Percentiles rank a stretch among this genome's conserved stretches.
Evolutionary conservation across 2,113 vertebrate species (phyloP).

Genomic region (rabbit (Oryctolagus cuniculus)): DNA sequence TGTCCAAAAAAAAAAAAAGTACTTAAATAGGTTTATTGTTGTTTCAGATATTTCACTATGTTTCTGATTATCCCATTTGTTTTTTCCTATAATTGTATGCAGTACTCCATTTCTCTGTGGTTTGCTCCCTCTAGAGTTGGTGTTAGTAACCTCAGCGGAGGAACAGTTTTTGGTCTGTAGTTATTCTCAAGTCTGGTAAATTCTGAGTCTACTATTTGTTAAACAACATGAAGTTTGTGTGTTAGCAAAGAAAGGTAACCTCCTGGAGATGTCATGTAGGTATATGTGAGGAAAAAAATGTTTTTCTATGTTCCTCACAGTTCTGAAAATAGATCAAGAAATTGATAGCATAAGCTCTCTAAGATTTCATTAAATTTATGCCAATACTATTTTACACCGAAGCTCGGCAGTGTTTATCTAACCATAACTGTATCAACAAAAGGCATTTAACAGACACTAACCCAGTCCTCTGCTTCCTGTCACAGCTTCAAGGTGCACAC

Average conservation of each 20-base stretch:
- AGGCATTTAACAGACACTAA: neutral
- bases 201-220: neutral
- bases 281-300: neutral
- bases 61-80: neutral
- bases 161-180: neutral
- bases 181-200: neutral
- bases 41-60: constrained; percentile 12
- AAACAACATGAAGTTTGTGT: neutral
- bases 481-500: neutral
- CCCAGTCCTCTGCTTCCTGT: neutral
- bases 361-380: neutral
- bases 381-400: neutral
- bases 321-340: neutral
- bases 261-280: neutral
- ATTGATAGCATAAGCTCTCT: neutral
- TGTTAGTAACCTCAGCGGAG: neutral
- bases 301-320: neutral
- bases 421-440: constrained; percentile 11
- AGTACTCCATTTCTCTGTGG: neutral
- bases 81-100: neutral
- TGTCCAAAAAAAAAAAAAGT: too few relatives aligned
- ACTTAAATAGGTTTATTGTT: neutral
- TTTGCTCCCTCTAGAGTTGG: neutral
- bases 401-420: constrained; percentile 4
- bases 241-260: neutral